Evolutionary conservation across 37 sponge, comb jelly and placozoan species (phyloP), one percentile per base, ranked within the genome.

Genomic region (Lycopodina hypogea): DNA sequence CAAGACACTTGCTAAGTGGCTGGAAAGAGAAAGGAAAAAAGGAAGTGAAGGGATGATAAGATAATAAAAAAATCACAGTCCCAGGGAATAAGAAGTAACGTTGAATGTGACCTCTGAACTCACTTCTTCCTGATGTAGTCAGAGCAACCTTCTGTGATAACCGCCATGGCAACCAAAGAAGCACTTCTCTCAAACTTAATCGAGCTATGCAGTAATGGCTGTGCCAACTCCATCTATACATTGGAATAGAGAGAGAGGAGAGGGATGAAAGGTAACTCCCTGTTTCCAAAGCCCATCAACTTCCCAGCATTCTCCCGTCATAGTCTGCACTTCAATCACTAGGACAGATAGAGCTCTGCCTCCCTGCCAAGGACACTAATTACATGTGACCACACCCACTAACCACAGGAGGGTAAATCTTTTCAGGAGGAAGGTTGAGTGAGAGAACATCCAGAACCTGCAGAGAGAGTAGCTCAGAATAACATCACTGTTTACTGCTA

Each of bases 61-160:
- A 45, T 1, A 37, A 41, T 23, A 70, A 21, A 3, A 32, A 18
- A 67, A 21, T 8, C 33, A 70, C 39, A 4, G 22, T 39, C 70
- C 21, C 26, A 42, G 12, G 1, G 1, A 9, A 8, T 2, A 70
- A 14, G 14, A 4, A 28, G 28, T n/a, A 4, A 70, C 11, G 45
- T 3, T 41, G 1, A 70, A 11, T 14, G 21, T 24, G 42, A 23
- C 17, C 41, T 21, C 23, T 35, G 18, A 19, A 41, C 88, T 52
- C 12, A 88, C 89, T 74, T 79, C 58, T 68, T 66, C 51, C 70
- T 80, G 73, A 94, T 90, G 87, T 83, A 81, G 33, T 86, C 88
- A 19, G 91, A 80, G 77, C 90, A 90, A 15, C 96, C 99, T 50
- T 97, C 99, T 23, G 81, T 74, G 61, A 97, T 83, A 0, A 97